Conservation (phyloP, 1,140 invertebrate species). For the Lasioglossum baleicum region DNA sequence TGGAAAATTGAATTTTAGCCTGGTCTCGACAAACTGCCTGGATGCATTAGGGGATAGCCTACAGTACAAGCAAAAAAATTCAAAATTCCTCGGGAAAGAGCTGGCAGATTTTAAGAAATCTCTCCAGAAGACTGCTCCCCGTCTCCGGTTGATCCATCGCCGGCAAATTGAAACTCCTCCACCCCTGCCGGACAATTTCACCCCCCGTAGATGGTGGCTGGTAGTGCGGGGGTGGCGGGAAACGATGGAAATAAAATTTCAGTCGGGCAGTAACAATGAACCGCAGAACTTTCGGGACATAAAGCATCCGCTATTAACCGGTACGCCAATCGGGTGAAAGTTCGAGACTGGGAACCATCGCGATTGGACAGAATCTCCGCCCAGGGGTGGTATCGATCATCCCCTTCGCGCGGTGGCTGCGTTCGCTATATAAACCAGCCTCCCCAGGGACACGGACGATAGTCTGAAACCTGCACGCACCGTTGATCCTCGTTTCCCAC, state of each 20-base stretch:
- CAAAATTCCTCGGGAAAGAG: neutral
- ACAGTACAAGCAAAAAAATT: too few species aligned
- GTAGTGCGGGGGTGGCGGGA: neutral
- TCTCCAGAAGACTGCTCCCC: conserved; percentile 13
- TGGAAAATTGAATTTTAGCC: too few species aligned
- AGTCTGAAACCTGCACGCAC: conserved; percentile 34
- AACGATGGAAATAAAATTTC: conserved; percentile 68
- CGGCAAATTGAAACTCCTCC: conserved; percentile 9
- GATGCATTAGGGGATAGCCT: too few species aligned
- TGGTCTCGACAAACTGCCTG: too few species aligned
- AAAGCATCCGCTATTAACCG: conserved; percentile 67
- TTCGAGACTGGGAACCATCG: conserved; percentile 30
- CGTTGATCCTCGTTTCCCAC: neutral
- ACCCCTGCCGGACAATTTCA: neutral
- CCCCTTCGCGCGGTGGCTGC: conserved; percentile 38
- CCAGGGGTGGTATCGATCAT: conserved; percentile 76
- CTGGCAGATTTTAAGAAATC: neutral
- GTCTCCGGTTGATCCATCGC: neutral
- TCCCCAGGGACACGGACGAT: conserved; percentile 67
- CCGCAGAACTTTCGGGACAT: conserved; percentile 59
- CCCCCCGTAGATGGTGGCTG: too few species aligned
- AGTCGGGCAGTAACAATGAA: conserved; percentile 71
- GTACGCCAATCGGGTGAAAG: conserved; percentile 60
- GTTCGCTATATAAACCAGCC: conserved; percentile 71
- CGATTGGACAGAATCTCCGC: conserved; percentile 72